Percentiles rank a stretch among this genome's conserved stretches.
Conservation (phyloP, 2,888 invertebrate genomes). For the Mythimna vitellina region DNA sequence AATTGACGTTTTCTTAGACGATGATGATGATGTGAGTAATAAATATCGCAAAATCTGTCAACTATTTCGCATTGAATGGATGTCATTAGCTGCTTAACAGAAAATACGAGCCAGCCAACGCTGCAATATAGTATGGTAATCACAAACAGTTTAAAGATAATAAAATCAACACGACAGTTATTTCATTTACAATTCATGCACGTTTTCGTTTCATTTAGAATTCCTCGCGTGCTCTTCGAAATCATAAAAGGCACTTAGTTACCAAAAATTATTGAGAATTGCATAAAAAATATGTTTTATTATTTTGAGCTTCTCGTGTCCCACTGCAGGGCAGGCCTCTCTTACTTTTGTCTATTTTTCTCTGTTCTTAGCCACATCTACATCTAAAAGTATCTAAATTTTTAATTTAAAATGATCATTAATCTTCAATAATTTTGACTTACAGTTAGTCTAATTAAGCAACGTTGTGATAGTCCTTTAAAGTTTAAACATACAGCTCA, state of each 20-base stretch:
- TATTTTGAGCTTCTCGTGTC: neutral
- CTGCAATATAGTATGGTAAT: slow-evolving; percentile 13
- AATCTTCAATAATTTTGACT: neutral
- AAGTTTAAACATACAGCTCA: neutral
- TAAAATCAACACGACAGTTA: slow-evolving; percentile 37
- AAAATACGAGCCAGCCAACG: neutral
- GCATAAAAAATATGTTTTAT: neutral
- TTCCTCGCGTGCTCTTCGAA: slow-evolving; percentile 26
- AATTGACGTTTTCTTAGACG: no score
- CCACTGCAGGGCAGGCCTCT: no score
- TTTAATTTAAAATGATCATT: no score
- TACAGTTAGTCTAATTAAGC: no score
- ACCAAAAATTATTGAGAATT: slow-evolving; percentile 11
- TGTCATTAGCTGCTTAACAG: neutral
- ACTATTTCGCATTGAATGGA: no score
- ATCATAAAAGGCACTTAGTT: slow-evolving; percentile 12
- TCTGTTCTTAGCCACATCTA: no score
- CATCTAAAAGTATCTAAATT: no score
- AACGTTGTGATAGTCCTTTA: no score
- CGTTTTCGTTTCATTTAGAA: slow-evolving; percentile 29
- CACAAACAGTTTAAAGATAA: slow-evolving; percentile 17
- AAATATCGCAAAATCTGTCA: no score
- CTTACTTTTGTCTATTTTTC: no score
- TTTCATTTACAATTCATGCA: slow-evolving; percentile 30
- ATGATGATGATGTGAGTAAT: no score